Conservation (phyloP, 2,797 vertebrate genomes). For the Salarias fasciatus region DNA sequence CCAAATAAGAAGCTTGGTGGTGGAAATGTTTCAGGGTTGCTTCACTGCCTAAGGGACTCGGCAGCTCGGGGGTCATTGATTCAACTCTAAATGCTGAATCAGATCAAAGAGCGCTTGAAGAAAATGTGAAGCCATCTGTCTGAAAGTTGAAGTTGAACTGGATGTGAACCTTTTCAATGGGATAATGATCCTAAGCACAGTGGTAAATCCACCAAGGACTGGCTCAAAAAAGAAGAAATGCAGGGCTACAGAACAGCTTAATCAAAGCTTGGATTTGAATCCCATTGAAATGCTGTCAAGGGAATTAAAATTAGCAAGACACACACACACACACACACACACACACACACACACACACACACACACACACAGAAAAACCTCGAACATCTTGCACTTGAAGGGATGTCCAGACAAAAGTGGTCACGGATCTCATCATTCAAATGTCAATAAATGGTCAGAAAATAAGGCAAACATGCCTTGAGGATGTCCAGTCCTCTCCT, state of each 20-base stretch:
- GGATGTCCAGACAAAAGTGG: not conserved
- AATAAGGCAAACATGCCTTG: no score
- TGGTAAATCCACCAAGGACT: not conserved
- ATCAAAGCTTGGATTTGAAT: not conserved
- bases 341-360: no score
- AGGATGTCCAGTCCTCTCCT: no score
- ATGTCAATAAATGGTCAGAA: not conserved
- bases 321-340: no score
- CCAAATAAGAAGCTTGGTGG: not conserved
- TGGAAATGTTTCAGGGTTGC: not conserved
- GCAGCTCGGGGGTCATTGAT: not conserved
- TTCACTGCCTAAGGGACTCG: not conserved
- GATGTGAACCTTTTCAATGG: not conserved
- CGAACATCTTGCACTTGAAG: not conserved
- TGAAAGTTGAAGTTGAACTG: not conserved
- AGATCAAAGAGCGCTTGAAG: not conserved
- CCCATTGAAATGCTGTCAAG: not conserved
- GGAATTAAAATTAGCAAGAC: no score
- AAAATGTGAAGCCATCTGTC: not conserved
- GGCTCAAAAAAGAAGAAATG: not conserved
- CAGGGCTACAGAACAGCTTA: not conserved
- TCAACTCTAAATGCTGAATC: not conserved
- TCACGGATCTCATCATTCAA: not conserved
- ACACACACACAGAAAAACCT: no score
- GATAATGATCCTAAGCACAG: not conserved